Conservation (phyloP, 2,888 invertebrate genomes). For the Noctua comes region DNA sequence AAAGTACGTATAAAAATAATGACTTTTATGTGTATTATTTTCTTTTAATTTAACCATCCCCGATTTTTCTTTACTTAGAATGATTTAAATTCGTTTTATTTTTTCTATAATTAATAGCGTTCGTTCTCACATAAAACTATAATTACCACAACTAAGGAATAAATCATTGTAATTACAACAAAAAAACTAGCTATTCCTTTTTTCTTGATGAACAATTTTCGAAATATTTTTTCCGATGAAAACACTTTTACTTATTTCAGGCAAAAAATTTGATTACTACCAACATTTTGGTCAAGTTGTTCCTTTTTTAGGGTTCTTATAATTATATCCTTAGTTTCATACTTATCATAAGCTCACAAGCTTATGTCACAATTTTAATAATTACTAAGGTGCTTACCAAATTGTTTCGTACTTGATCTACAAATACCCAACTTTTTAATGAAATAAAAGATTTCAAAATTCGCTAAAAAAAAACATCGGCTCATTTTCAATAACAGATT, state of each 20-base stretch:
- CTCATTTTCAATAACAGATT: neutral
- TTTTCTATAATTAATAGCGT: neutral
- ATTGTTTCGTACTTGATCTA: neutral
- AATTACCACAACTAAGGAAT: too few relatives aligned
- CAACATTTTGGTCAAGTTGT: neutral
- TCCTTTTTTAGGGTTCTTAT: neutral
- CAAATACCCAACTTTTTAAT: neutral
- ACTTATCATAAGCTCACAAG: neutral
- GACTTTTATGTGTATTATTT: neutral
- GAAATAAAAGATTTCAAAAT: neutral
- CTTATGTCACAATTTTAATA: neutral
- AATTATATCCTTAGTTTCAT: neutral
- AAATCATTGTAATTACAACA: neutral
- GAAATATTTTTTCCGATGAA: neutral
- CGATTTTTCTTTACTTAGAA: neutral
- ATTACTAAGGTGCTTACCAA: neutral
- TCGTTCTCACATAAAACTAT: neutral
- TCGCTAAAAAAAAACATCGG: too few relatives aligned
- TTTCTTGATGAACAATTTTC: neutral
- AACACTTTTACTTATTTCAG: neutral
- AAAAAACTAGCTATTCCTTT: neutral
- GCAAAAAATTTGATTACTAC: neutral
- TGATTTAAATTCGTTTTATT: too few relatives aligned
- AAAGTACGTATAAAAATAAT: neutral
- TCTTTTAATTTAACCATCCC: neutral